Percentiles rank a stretch among this genome's conserved stretches.
Evolutionary conservation across 2,797 vertebrate species (phyloP).

Genomic region (Parotocinclus haroldoi): DNA sequence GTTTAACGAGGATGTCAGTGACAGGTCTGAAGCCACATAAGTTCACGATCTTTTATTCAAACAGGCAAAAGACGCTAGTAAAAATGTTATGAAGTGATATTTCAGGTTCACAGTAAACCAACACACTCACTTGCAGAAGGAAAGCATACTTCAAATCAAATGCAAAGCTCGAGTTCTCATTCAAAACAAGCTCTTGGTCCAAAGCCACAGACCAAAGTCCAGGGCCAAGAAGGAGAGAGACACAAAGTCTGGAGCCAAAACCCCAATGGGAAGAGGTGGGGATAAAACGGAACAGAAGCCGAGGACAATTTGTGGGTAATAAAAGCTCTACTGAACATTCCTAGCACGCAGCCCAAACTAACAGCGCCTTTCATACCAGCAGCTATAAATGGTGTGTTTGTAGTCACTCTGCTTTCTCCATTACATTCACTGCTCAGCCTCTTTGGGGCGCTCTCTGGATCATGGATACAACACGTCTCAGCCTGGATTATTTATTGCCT

Average conservation of each 20-base stretch:
- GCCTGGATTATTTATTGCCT: too few species aligned
- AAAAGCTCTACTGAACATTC: neutral
- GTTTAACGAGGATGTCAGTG: too few species aligned
- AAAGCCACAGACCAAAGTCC: conserved; percentile 11
- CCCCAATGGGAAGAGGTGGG: neutral
- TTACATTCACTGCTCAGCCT: neutral
- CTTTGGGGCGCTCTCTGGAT: neutral
- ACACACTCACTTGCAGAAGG: neutral
- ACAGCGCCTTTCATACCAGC: neutral
- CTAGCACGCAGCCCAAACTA: neutral
- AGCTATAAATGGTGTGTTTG: neutral
- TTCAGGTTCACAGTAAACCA: conserved; percentile 2
- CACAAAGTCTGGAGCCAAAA: neutral
- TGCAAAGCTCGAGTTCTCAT: conserved; percentile 7
- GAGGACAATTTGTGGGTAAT: neutral
- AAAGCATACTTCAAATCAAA: conserved; percentile 23
- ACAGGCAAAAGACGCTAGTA: neutral
- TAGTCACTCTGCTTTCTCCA: too few species aligned
- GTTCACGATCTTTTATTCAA: neutral
- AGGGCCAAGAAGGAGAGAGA: neutral
- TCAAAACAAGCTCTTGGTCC: conserved; percentile 6
- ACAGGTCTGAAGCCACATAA: too few species aligned
- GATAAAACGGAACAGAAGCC: neutral
- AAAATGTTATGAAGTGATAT: neutral
- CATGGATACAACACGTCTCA: too few species aligned